A percentile compares a stretch with the other conserved stretches of the same genome.
These are phyloP conservation scores for Ranitomeya variabilis DNA, from an alignment of 2,113 vertebrate genomes.

Conservation along the genomic window DNA sequence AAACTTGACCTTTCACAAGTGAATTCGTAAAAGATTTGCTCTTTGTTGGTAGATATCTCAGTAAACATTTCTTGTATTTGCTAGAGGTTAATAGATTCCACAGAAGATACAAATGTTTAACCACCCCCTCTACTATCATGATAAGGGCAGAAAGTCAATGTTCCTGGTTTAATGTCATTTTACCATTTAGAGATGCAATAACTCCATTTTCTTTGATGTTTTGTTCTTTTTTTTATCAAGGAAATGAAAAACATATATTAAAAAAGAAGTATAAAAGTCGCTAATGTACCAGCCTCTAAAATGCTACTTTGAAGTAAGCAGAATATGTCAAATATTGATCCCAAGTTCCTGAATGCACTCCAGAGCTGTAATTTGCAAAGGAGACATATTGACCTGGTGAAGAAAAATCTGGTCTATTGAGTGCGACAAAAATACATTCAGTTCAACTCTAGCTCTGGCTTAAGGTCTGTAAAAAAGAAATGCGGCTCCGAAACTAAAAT, in stretches of 20 bases:
- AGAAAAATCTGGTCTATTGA: slow-evolving; percentile 37
- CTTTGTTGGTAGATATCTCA: slow-evolving; percentile 12
- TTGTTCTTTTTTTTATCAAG: slow-evolving; percentile 31
- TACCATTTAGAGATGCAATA: slow-evolving; percentile 37
- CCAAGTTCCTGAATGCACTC: slow-evolving; percentile 36
- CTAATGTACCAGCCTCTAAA: slow-evolving; percentile 51
- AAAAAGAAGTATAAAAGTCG: slow-evolving; percentile 51
- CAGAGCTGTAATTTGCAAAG: slow-evolving; percentile 46
- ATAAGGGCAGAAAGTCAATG: slow-evolving; percentile 4
- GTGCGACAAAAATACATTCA: slow-evolving; percentile 35
- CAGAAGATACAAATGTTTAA: slow-evolving; percentile 20
- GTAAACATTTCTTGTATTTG: not conserved
- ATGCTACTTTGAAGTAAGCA: slow-evolving; percentile 53
- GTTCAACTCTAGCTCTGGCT: slow-evolving; percentile 23
- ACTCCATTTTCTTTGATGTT: slow-evolving; percentile 35
- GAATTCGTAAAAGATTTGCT: slow-evolving; percentile 30
- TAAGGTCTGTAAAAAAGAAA: slow-evolving; percentile 22
- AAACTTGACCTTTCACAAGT: slow-evolving; percentile 42
- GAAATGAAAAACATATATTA: slow-evolving; percentile 37
- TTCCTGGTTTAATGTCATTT: slow-evolving; percentile 37
- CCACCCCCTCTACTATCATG: not conserved
- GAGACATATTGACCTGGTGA: slow-evolving; percentile 46
- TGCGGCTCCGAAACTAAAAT: not conserved
- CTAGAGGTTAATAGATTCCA: slow-evolving; percentile 43
- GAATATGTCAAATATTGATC: slow-evolving; percentile 56